Conservation (phyloP, 2,113 vertebrate genomes). For the Engraulis encrasicolus region DNA sequence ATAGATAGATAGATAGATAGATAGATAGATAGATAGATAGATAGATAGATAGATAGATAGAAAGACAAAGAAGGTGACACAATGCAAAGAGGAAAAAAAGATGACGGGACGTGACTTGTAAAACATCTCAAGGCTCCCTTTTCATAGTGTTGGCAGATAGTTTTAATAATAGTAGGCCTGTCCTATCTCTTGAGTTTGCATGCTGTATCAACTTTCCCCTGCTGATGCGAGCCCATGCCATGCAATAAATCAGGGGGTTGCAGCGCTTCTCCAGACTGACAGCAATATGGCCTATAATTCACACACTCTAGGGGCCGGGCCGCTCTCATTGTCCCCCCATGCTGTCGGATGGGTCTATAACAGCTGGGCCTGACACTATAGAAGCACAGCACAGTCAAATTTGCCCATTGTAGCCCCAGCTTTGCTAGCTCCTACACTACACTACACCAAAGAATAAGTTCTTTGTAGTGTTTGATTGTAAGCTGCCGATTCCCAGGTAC, state of each 20-base stretch:
- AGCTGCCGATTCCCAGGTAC: background rate
- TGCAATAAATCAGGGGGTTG: background rate
- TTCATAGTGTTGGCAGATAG: conserved; percentile 13
- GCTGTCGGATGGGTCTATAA: background rate
- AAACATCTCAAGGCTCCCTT: conserved; percentile 18
- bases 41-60: background rate
- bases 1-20: background rate
- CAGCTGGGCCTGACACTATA: conserved; percentile 35
- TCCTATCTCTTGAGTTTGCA: conserved; percentile 23
- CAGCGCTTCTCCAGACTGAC: background rate
- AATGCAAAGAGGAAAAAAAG: no score
- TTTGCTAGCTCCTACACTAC: background rate
- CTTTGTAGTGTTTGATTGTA: conserved; percentile 6
- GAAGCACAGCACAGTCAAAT: background rate
- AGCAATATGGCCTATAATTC: conserved; percentile 21
- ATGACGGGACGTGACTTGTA: background rate
- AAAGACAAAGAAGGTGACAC: background rate
- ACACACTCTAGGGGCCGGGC: conserved; percentile 44
- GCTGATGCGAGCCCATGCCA: conserved; percentile 18
- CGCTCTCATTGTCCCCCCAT: background rate
- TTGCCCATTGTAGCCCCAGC: conserved; percentile 21
- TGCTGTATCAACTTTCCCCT: conserved; percentile 24
- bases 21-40: background rate
- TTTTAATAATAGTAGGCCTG: conserved; percentile 16
- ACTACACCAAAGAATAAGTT: background rate